A percentile compares a stretch with the other conserved stretches of the same genome.
Evolutionary conservation across 2,888 invertebrate species (phyloP).

Genomic region (Thyatira batis): DNA sequence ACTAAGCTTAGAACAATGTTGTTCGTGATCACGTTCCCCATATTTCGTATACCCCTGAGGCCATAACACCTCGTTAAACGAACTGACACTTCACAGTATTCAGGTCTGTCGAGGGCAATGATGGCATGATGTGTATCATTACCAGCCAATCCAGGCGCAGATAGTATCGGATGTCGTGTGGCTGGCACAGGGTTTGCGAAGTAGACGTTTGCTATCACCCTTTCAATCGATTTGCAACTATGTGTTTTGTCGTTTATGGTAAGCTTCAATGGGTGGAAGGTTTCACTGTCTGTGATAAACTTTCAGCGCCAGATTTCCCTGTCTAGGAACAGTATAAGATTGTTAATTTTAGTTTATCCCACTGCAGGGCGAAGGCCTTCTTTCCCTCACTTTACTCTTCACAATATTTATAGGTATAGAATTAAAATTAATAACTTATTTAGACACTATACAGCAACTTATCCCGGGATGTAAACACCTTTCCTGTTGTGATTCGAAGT

Average conservation of each 20-base stretch:
- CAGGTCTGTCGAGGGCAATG: conserved; percentile 1
- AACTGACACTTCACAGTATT: not conserved
- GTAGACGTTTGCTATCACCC: conserved; percentile 24
- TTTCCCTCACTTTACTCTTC: no score
- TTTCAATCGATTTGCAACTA: conserved; percentile 15
- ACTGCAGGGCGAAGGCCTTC: no score
- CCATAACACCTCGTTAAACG: not conserved
- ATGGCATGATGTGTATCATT: conserved; percentile 31
- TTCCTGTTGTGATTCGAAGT: no score
- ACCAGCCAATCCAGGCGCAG: conserved; percentile 4
- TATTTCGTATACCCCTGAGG: not conserved
- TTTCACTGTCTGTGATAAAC: not conserved
- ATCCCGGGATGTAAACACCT: no score
- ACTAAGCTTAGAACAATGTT: not conserved
- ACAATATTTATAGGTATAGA: no score
- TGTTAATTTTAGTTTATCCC: no score
- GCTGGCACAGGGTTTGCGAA: not conserved
- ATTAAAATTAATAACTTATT: no score
- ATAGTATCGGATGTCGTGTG: not conserved
- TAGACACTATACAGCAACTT: no score
- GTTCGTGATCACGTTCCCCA: not conserved
- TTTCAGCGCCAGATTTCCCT: not conserved
- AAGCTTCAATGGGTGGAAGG: not conserved
- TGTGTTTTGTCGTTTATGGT: not conserved
- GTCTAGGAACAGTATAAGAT: no score